phyloP scores from a whole-genome alignment of 2,888 invertebrate genomes.

The Stenodera caucasica region DNA sequence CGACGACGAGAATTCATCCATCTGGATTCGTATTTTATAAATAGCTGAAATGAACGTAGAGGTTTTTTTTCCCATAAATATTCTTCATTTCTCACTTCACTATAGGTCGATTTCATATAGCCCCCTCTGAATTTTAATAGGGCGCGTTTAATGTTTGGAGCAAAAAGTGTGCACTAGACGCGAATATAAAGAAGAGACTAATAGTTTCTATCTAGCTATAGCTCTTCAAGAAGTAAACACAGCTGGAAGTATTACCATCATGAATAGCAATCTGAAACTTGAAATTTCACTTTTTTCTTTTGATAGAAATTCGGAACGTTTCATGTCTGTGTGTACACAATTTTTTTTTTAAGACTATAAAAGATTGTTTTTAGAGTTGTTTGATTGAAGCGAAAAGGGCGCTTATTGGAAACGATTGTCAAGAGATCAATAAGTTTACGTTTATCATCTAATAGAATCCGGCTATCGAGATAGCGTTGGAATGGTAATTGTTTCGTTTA shows the following conservation, averaged over 20 bases:
- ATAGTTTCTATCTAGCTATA: conserved; percentile 28
- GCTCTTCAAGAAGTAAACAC: conserved; percentile 6
- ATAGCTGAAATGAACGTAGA: conserved; percentile 39
- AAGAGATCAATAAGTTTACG: background rate
- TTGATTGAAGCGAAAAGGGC: too few species aligned
- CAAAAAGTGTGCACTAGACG: conserved; percentile 31
- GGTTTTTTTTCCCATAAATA: too few species aligned
- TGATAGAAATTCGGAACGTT: background rate
- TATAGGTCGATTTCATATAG: conserved; percentile 34
- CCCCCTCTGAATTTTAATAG: conserved; percentile 32
- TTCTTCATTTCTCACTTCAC: conserved; percentile 40
- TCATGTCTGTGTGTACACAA: background rate
- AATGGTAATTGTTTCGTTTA: background rate
- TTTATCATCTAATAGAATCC: too few species aligned
- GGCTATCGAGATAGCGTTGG: background rate
- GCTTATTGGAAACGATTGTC: background rate
- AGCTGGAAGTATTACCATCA: background rate
- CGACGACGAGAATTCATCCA: conserved; percentile 34
- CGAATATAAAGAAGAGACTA: conserved; percentile 32
- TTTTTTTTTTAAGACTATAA: background rate
- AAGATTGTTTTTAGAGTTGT: background rate
- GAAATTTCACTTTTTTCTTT: background rate
- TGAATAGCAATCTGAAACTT: background rate
- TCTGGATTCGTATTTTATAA: conserved; percentile 38
- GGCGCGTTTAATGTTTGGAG: conserved; percentile 18